A percentile compares a stretch with the other conserved stretches of the same genome.
phyloP scores from a whole-genome alignment of 2,888 invertebrate genomes.

The Elegia similella region DNA sequence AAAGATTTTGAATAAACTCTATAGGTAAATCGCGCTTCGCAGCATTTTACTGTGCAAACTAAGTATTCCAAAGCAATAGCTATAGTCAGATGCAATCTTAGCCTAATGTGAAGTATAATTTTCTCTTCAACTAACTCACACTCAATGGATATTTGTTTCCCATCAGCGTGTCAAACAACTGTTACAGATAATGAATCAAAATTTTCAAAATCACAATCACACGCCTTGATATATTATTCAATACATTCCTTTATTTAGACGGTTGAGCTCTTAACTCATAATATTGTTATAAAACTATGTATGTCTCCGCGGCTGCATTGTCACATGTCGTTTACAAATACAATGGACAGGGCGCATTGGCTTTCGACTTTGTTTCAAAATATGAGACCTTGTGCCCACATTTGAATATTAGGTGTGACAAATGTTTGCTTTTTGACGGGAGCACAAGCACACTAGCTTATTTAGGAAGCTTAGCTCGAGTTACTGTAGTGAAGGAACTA shows the following conservation, averaged over 20 bases:
- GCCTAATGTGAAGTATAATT: too few relatives aligned
- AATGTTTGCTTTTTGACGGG: neutral
- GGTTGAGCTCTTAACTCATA: constrained; percentile 5
- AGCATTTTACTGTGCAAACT: too few relatives aligned
- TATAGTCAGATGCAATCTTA: too few relatives aligned
- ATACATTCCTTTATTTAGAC: constrained; percentile 7
- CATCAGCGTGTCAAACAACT: too few relatives aligned
- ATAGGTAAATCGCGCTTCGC: too few relatives aligned
- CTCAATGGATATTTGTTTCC: too few relatives aligned
- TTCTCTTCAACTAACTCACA: too few relatives aligned
- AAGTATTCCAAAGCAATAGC: too few relatives aligned
- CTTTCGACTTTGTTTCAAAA: constrained; percentile 16
- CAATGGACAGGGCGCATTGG: constrained; percentile 11
- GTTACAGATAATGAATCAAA: too few relatives aligned
- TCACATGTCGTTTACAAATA: constrained; percentile 14
- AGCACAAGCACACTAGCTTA: neutral
- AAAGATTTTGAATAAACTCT: too few relatives aligned
- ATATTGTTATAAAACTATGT: constrained; percentile 18
- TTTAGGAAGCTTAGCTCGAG: neutral
- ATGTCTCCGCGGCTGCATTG: constrained; percentile 16
- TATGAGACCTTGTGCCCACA: constrained; percentile 9
- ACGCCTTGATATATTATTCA: neutral
- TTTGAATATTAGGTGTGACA: constrained; percentile 7
- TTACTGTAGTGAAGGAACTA: too few relatives aligned
- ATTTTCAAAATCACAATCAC: neutral